Evolutionary conservation across 2,888 invertebrate genomes (phyloP).

Genomic region (Himalopsyche anomala): DNA sequence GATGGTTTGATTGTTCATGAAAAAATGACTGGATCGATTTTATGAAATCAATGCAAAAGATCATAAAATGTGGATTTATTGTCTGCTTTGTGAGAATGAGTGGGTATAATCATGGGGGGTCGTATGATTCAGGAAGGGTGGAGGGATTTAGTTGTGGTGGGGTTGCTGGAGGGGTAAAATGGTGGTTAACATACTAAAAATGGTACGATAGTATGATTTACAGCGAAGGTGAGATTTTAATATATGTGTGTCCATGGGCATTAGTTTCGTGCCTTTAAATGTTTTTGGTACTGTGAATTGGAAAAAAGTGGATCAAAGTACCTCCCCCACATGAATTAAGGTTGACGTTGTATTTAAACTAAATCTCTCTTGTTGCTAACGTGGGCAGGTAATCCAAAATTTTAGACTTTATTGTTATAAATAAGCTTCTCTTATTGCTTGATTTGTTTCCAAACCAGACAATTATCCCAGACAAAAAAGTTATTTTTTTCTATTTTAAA

Average conservation of each 20-base stretch:
- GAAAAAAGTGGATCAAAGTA: not conserved
- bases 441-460: not conserved
- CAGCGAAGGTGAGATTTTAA: not conserved
- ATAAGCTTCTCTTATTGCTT: not conserved
- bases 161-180: too few species aligned
- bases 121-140: too few species aligned
- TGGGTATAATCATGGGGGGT: too few species aligned
- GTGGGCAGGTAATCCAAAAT: not conserved
- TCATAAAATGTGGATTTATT: too few species aligned
- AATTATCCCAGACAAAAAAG: not conserved
- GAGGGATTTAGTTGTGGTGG: too few species aligned
- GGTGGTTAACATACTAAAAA: too few species aligned
- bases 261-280: not conserved
- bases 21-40: too few species aligned
- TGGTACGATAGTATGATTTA: too few species aligned
- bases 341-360: not conserved
- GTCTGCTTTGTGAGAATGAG: too few species aligned
- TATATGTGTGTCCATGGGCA: not conserved
- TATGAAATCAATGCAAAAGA: too few species aligned
- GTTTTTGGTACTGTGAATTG: not conserved
- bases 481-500: not conserved
- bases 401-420: not conserved
- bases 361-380: not conserved
- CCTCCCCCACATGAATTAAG: not conserved
- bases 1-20: too few species aligned